These are phyloP conservation scores for Bombus picipes DNA, from an alignment of 1,140 invertebrate genomes.

Conservation along the genomic window DNA sequence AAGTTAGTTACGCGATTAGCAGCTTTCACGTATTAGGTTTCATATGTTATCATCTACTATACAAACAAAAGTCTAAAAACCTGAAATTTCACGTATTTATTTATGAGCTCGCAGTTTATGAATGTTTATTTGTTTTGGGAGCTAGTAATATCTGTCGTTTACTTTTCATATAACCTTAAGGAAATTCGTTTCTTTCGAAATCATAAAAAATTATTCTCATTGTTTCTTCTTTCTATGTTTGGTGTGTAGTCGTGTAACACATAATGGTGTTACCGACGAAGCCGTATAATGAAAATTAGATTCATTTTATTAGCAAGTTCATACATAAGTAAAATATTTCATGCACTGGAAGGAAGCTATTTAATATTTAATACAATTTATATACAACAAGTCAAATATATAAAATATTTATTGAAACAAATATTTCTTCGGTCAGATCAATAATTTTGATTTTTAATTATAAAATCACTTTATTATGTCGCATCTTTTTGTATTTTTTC, in stretches of 20 bases:
- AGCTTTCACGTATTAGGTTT: not conserved
- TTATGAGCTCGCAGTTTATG: not conserved
- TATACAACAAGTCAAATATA: not conserved
- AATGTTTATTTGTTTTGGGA: not conserved
- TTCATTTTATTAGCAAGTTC: not conserved
- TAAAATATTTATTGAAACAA: not conserved
- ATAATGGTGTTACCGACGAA: conserved; percentile 31
- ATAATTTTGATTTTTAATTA: not conserved
- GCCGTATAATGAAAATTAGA: conserved; percentile 20
- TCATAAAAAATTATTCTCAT: not conserved
- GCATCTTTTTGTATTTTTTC: too few relatives aligned
- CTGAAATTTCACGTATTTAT: not conserved
- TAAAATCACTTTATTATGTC: not conserved
- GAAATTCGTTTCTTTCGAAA: not conserved
- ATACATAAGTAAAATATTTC: not conserved
- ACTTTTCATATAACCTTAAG: not conserved
- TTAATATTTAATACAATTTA: not conserved
- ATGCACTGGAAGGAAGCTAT: not conserved
- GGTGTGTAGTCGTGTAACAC: not conserved
- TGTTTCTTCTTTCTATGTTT: not conserved
- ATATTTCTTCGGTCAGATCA: not conserved
- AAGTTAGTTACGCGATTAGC: conserved; percentile 12
- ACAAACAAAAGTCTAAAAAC: not conserved
- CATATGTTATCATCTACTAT: not conserved
- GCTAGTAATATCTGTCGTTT: not conserved